phyloP scores from a whole-genome alignment of 2,113 vertebrate species.

The Centropristis striata region DNA sequence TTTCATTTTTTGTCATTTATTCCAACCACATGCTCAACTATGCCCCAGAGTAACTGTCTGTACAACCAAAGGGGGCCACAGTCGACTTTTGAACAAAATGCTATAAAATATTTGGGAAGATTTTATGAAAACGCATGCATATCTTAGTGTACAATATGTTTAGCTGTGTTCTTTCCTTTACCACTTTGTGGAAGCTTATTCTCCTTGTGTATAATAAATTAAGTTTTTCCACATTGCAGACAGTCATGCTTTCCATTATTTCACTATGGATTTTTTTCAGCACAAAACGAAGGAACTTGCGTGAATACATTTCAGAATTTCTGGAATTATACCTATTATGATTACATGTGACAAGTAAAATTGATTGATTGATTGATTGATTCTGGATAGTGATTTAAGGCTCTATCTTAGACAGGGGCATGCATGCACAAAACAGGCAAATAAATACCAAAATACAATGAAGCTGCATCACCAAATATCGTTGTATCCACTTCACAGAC shows the following conservation, averaged over 20 bases:
- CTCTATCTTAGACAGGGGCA: constrained; percentile 1
- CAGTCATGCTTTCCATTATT: not conserved
- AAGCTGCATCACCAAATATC: not conserved
- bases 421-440: not conserved
- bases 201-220: not conserved
- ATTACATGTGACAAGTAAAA: no score
- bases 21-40: not conserved
- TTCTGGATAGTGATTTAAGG: not conserved
- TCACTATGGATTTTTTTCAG: not conserved
- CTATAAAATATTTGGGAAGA: not conserved
- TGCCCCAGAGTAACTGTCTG: not conserved
- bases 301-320: no score
- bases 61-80: not conserved
- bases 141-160: not conserved
- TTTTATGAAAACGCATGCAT: no score
- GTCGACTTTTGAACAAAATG: not conserved
- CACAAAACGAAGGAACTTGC: no score
- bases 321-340: no score
- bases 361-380: not conserved
- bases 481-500: not conserved
- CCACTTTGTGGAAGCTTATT: not conserved
- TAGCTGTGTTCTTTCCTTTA: not conserved
- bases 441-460: not conserved
- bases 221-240: not conserved
- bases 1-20: not conserved